Conservation (phyloP, 2,113 vertebrate species). For the Nestor notabilis region DNA sequence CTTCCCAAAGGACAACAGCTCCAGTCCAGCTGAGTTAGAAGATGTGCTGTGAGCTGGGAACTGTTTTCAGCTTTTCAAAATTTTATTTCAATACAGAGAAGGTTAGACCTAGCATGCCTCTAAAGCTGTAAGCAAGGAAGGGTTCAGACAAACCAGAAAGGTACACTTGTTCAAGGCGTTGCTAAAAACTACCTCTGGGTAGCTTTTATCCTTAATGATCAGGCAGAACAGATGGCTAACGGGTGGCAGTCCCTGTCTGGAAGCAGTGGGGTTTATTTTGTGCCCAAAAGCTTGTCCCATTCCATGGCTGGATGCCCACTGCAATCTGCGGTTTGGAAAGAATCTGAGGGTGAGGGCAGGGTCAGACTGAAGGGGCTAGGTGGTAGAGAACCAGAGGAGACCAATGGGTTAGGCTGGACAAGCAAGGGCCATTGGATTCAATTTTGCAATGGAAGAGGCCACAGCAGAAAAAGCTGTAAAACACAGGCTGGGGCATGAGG, state of each 20-base stretch:
- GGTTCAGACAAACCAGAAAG: not conserved
- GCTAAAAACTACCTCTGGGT: not conserved
- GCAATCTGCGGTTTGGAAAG: not conserved
- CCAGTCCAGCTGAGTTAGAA: not conserved
- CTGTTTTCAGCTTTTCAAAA: not conserved
- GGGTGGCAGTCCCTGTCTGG: conserved; percentile 11
- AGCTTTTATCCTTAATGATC: not conserved
- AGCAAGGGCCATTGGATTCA: not conserved
- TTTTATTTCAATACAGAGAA: not conserved
- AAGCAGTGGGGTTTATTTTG: conserved; percentile 26
- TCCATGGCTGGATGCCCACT: conserved; percentile 50
- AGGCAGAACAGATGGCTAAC: conserved; percentile 58
- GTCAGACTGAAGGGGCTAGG: not conserved
- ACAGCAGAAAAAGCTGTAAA: not conserved
- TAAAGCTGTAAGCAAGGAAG: not conserved
- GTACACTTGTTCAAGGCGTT: not conserved
- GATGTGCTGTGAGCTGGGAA: not conserved
- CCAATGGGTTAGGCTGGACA: not conserved
- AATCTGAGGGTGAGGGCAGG: not conserved
- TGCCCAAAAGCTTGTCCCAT: conserved; percentile 34
- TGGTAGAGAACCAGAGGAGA: not conserved
- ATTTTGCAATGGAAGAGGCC: not conserved
- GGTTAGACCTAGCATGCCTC: not conserved
- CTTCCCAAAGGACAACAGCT: conserved; percentile 24
- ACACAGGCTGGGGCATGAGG: not conserved